Percentiles rank a stretch among this genome's conserved stretches.
Conservation (phyloP, 2,113 vertebrate species). For the Bos taurus region ARS-UCD2.0 NC_037333.1:59228501-59229000, state of each 20-base stretch:
- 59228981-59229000: background rate
- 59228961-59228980: background rate
- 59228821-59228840: background rate
- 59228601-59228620: background rate
- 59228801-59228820: background rate
- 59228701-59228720: background rate
- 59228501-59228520: background rate
- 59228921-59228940: background rate
- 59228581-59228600: background rate
- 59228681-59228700: background rate
- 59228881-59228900: background rate
- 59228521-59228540: background rate
- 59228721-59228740: background rate
- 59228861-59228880: background rate
- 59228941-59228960: background rate
- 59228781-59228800: background rate
- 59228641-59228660: background rate
- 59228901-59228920: background rate
- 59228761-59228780: background rate
- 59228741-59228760: background rate
- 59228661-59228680: background rate
- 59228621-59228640: background rate
- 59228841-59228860: background rate
- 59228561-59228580: background rate
- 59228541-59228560: background rate